These are phyloP conservation scores for Stenodera caucasica DNA, from an alignment of 2,888 invertebrate genomes.

Conservation along the genomic window DNA sequence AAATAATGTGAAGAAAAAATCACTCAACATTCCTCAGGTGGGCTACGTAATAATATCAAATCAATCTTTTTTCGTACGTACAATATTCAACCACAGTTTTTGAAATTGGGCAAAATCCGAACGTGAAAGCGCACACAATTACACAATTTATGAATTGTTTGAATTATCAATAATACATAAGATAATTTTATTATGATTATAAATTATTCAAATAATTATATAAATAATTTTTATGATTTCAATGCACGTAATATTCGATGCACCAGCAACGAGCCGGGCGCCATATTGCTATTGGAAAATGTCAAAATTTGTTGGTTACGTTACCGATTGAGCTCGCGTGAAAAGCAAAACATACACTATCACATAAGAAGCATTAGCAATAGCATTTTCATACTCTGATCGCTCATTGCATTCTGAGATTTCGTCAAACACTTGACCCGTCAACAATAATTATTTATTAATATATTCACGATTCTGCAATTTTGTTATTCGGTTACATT, in stretches of 20 bases:
- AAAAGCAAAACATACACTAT: slow-evolving; percentile 5
- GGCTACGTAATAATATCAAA: slow-evolving; percentile 18
- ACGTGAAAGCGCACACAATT: background rate
- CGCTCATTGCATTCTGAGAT: no score
- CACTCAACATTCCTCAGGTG: slow-evolving; percentile 37
- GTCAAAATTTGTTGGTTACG: slow-evolving; percentile 33
- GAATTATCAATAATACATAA: no score
- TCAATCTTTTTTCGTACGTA: slow-evolving; percentile 1
- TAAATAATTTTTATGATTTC: slow-evolving; percentile 38
- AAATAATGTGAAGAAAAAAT: background rate
- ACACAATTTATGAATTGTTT: background rate
- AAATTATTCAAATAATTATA: no score
- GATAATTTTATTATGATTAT: no score
- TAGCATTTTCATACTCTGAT: no score
- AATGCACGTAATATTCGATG: slow-evolving; percentile 39
- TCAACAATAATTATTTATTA: no score
- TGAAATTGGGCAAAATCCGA: background rate
- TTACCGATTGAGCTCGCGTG: slow-evolving; percentile 7
- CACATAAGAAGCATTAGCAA: no score
- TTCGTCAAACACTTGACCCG: no score
- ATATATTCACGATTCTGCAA: no score
- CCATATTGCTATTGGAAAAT: slow-evolving; percentile 43
- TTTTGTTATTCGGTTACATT: no score
- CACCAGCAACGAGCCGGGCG: slow-evolving; percentile 43
- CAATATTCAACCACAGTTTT: background rate